Conservation (phyloP, 1,140 invertebrate species). For the Teleogryllus occipitalis region DNA sequence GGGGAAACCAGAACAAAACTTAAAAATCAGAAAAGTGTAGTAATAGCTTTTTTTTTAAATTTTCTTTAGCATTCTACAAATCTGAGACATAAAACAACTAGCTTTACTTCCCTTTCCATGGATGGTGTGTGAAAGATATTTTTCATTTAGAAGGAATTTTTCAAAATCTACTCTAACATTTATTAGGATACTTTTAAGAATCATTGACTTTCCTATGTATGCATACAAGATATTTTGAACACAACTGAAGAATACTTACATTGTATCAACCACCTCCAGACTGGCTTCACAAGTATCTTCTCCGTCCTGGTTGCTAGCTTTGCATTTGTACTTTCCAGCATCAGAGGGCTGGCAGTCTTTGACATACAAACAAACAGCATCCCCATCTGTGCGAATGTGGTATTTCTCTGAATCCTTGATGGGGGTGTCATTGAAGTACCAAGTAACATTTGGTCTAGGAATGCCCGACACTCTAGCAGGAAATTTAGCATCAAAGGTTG, state of each 20-base stretch:
- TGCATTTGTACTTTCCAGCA: constrained; percentile 65
- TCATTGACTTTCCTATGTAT: too few species aligned
- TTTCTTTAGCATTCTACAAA: too few species aligned
- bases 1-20: too few species aligned
- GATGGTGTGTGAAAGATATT: too few species aligned
- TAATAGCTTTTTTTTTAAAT: too few species aligned
- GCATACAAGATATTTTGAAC: background rate
- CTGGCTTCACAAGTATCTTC: constrained; percentile 63
- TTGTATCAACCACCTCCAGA: constrained; percentile 69
- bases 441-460: constrained; percentile 76
- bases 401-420: constrained; percentile 63
- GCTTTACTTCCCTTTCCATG: too few species aligned
- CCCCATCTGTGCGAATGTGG: constrained; percentile 67
- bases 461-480: constrained; percentile 73
- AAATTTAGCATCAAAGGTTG: constrained; percentile 70
- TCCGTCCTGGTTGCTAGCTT: constrained; percentile 71
- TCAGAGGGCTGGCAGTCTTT: constrained; percentile 57
- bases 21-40: too few species aligned
- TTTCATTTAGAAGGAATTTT: too few species aligned
- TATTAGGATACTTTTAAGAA: too few species aligned
- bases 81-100: too few species aligned
- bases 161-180: too few species aligned
- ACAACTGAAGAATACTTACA: constrained; percentile 48
- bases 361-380: constrained; percentile 65
- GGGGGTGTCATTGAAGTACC: constrained; percentile 70